Base-by-base conservation (phyloP, 2,888 invertebrate genomes). In the Microplitis deprimator region DNA sequence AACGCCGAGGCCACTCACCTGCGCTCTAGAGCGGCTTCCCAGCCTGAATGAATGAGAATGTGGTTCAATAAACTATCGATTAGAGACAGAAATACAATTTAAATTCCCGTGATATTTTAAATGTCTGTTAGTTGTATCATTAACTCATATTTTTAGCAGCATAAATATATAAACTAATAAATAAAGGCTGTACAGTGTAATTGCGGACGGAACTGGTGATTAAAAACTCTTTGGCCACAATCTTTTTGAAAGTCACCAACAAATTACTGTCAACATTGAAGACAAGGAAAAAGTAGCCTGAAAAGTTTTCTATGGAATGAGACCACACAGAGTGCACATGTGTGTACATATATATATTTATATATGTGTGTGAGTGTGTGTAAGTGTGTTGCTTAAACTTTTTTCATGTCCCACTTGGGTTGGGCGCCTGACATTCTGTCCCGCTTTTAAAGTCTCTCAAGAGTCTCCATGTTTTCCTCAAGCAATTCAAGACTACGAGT, bases 401-500 rank as follows among this genome's bases (percentile, higher is more conserved):
- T 76, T 70, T 62, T 64, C 68, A 76, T 68, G 77, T 73, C 61
- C 59, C 40, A 73, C 77, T 73, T 69, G 69, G 61, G 69, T 73
- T 65, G 69, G 61, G 69, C 62, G 65, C 68, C 69, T 69, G 77
- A 73, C 73, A 59, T 69, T 69, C 38, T 64, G 73, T 60, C 77
- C 62, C 16, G 73, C 60, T 73, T 77, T 65, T 64, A 70, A 77
- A 73, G 73, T 74, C 73, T 70, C 69, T 69, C 77, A 77, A 77
- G 74, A 73, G 68, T 73, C 74, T 68, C 77, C 50, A 41, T 75
- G 67, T 75, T 75, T 75, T 75, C 74, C 74, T 69, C 70, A 74
- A 77, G 75, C 75, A 64, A 74, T 75, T 70, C 77, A 65, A 17
- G 64, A 62, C 62, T 16, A 17, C 38, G 60, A 68, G 64, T 77